Conservation (phyloP, 2,888 invertebrate genomes). For the Eucera pruinosa region DNA sequence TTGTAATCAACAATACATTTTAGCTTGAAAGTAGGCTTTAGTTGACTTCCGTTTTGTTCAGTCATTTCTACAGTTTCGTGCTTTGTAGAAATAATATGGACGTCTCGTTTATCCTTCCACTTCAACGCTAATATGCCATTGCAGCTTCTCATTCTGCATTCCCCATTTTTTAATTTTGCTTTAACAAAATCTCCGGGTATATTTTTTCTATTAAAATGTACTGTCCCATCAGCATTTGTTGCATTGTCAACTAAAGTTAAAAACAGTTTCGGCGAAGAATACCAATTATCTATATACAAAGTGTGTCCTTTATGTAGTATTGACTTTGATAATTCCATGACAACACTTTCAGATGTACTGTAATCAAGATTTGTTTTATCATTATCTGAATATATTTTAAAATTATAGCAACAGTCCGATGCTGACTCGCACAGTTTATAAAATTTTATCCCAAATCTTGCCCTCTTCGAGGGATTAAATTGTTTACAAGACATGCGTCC, state of each 20-base stretch:
- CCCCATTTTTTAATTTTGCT: conserved; percentile 7
- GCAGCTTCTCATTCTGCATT: conserved; percentile 12
- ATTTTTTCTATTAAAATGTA: no score
- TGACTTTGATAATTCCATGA: conserved; percentile 2
- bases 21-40: conserved; percentile 22
- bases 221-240: no score
- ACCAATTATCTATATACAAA: conserved; percentile 11
- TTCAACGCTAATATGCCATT: conserved; percentile 1
- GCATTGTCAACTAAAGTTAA: background rate
- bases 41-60: background rate
- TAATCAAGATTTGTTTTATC: conserved; percentile 21
- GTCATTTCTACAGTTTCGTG: conserved; percentile 21
- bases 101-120: conserved; percentile 13
- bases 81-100: conserved; percentile 15
- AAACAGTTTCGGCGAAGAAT: conserved; percentile 22
- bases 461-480: no score
- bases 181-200: conserved; percentile 5
- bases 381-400: conserved; percentile 22
- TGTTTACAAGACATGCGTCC: conserved; percentile 24
- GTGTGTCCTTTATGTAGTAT: conserved; percentile 14
- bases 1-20: conserved; percentile 20
- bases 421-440: conserved; percentile 27
- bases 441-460: conserved; percentile 23
- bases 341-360: conserved; percentile 21
- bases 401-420: conserved; percentile 18